A percentile compares a stretch with the other conserved stretches of the same genome.
These are phyloP conservation scores for Drosophila villosipedis DNA, from an alignment of 2,888 invertebrate species.

Conservation along the genomic window DNA sequence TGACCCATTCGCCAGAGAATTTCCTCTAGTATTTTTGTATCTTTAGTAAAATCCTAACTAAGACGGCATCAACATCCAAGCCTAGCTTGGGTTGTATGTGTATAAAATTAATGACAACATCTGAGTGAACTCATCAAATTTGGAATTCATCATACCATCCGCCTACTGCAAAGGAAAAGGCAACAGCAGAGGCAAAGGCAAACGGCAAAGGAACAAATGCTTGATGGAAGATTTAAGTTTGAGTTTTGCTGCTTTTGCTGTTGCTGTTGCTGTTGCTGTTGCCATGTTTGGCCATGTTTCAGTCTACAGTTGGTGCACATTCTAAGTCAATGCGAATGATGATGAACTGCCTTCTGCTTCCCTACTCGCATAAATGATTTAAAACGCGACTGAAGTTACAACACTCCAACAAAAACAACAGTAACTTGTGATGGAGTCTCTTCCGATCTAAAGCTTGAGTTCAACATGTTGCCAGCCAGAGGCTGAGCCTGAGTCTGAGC, in stretches of 20 bases:
- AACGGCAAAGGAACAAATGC: slow-evolving; percentile 9
- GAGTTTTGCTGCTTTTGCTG: background rate
- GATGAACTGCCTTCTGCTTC: slow-evolving; percentile 71
- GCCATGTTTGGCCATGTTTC: slow-evolving; percentile 28
- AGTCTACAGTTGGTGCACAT: slow-evolving; percentile 66
- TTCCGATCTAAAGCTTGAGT: slow-evolving; percentile 42
- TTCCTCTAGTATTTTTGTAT: slow-evolving; percentile 17
- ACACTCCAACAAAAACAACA: slow-evolving; percentile 10
- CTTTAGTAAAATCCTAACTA: slow-evolving; percentile 24
- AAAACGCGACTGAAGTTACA: slow-evolving; percentile 58
- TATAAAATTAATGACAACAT: slow-evolving; percentile 80
- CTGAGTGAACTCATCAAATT: slow-evolving; percentile 82
- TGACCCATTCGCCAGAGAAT: slow-evolving; percentile 28
- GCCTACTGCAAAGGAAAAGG: slow-evolving; percentile 68
- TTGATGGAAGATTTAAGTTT: slow-evolving; percentile 2
- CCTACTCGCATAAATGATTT: slow-evolving; percentile 76
- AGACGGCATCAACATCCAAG: slow-evolving; percentile 5
- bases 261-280: background rate
- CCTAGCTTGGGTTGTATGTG: slow-evolving; percentile 41
- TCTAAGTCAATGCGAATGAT: slow-evolving; percentile 80
- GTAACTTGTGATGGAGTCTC: slow-evolving; percentile 45
- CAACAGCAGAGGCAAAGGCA: slow-evolving; percentile 1
- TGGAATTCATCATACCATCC: slow-evolving; percentile 80
- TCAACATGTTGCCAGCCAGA: slow-evolving; percentile 44
- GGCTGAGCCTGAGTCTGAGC: background rate